Percentiles rank a stretch among this genome's conserved stretches.
Evolutionary conservation across 2,113 vertebrate species (phyloP).

Genomic region (Clarias batrachus): DNA sequence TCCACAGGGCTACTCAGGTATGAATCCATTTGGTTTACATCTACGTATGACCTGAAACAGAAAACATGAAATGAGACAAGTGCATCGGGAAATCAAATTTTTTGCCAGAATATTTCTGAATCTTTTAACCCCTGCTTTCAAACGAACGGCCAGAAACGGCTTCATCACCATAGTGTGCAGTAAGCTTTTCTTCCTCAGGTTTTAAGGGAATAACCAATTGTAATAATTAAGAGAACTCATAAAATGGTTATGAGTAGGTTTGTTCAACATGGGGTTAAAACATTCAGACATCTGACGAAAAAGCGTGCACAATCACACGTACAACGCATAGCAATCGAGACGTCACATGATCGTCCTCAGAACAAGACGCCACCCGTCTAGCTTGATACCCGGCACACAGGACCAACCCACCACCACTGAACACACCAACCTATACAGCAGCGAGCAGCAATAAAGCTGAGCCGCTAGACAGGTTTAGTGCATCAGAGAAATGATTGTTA

Average conservation of each 20-base stretch:
- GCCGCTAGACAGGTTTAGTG: constrained; percentile 44
- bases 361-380: constrained; percentile 35
- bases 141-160: not conserved
- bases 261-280: constrained; percentile 58
- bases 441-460: not conserved
- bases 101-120: not conserved
- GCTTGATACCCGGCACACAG: constrained; percentile 34
- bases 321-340: constrained; percentile 41
- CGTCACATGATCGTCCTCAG: constrained; percentile 34
- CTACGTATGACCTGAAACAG: constrained; percentile 77
- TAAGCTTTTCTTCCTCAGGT: not conserved
- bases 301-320: constrained; percentile 36
- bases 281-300: constrained; percentile 54
- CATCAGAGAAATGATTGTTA: constrained; percentile 1
- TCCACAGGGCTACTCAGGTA: constrained; percentile 67
- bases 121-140: constrained; percentile 34
- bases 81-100: not conserved
- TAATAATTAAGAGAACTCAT: not conserved
- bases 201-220: not conserved
- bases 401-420: constrained; percentile 50
- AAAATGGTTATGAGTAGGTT: not conserved
- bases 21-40: constrained; percentile 74
- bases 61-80: constrained; percentile 31
- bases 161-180: not conserved
- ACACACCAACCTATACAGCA: constrained; percentile 34